Percentiles rank a stretch among this genome's conserved stretches.
These are phyloP conservation scores for Dendrocincla fuliginosa DNA, from an alignment of 2,797 vertebrate species.

Conservation along the genomic window DNA sequence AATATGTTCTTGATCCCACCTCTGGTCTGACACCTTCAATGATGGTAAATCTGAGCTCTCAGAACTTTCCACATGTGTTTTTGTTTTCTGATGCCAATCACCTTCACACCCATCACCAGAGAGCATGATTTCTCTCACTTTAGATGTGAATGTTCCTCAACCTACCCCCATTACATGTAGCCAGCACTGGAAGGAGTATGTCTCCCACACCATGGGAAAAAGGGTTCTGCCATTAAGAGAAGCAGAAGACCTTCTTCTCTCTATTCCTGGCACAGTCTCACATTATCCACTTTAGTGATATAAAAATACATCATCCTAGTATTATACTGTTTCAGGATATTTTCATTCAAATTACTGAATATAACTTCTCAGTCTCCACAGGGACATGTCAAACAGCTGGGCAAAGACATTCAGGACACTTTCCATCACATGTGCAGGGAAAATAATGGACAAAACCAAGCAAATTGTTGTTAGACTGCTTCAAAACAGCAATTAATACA, in stretches of 20 bases:
- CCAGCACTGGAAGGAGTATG: rapidly evolving
- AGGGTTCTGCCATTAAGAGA: background rate
- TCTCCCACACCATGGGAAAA: background rate
- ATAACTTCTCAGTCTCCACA: background rate
- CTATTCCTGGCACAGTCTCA: background rate
- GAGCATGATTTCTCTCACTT: background rate
- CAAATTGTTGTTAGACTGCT: background rate
- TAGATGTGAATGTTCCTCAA: background rate
- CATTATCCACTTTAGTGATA: background rate
- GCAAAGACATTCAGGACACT: background rate
- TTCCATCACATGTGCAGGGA: background rate
- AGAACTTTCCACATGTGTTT: background rate
- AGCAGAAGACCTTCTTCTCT: background rate
- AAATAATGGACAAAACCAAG: background rate
- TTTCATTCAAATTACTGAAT: background rate
- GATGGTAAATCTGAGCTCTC: background rate
- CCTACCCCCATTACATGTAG: background rate
- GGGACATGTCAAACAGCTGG: background rate
- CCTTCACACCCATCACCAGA: background rate
- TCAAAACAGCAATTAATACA: background rate
- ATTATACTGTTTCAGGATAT: background rate
- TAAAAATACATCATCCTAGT: background rate
- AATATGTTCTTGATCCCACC: background rate
- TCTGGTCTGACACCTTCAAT: background rate
- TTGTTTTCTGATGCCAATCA: background rate